Conservation (phyloP, 1,140 invertebrate species). For the Calephelis nemesis region DNA sequence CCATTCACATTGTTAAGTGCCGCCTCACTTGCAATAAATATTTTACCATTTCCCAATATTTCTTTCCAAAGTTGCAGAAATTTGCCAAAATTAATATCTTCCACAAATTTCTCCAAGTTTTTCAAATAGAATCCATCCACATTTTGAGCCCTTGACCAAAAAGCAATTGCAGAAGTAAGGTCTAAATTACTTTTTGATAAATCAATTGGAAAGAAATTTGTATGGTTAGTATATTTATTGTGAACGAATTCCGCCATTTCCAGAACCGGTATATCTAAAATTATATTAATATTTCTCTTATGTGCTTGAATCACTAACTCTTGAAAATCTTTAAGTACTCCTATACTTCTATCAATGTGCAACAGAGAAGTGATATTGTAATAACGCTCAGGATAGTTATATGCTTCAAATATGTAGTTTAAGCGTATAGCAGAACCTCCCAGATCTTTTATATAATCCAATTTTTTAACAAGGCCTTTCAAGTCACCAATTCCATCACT, state of each 20-base stretch:
- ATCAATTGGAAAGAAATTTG: constrained; percentile 43
- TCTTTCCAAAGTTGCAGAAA: constrained; percentile 84
- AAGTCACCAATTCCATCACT: constrained; percentile 88
- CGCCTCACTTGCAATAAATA: constrained; percentile 84
- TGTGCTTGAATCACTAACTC: constrained; percentile 82
- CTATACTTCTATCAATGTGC: constrained; percentile 82
- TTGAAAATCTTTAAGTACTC: constrained; percentile 83
- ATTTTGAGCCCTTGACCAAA: constrained; percentile 82
- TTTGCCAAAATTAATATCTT: constrained; percentile 68
- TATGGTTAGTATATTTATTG: constrained; percentile 37
- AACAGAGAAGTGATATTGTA: constrained; percentile 82
- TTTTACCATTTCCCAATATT: constrained; percentile 80
- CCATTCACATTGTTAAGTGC: constrained; percentile 74
- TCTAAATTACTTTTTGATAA: constrained; percentile 46
- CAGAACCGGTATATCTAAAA: constrained; percentile 87
- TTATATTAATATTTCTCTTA: constrained; percentile 83
- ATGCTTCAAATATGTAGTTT: constrained; percentile 86
- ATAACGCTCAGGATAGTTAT: constrained; percentile 86
- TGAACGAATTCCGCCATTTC: constrained; percentile 77
- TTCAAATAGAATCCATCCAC: constrained; percentile 92
- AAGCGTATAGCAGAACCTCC: constrained; percentile 84
- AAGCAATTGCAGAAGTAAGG: constrained; percentile 80
- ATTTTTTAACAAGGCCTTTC: constrained; percentile 82
- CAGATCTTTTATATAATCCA: constrained; percentile 84
- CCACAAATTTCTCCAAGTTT: constrained; percentile 80